Evolutionary conservation across 92 coral and sea anemone genomes (phyloP).

Genomic region (Parazoanthus atlanticus): DNA sequence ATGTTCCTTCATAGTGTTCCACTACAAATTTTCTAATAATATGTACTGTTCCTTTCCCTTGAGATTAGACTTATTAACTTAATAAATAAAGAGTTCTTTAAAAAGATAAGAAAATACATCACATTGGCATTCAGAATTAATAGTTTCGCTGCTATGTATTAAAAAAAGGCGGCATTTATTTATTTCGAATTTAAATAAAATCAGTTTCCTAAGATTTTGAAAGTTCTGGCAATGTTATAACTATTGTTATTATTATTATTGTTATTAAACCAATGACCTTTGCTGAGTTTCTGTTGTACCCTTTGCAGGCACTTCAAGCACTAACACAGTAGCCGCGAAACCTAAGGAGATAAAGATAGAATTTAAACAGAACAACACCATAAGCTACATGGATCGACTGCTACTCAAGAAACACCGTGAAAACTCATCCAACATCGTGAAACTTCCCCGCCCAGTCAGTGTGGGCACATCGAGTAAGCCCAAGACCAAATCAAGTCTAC

Average conservation of each 20-base stretch:
- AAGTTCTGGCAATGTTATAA: no score
- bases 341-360: slow-evolving; percentile 71
- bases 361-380: slow-evolving; percentile 74
- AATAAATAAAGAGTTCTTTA: no score
- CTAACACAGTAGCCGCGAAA: slow-evolving; percentile 58
- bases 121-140: no score
- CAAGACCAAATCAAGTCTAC: neutral
- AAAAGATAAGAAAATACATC: no score
- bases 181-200: no score
- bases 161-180: no score
- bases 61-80: no score
- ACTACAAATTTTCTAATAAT: no score
- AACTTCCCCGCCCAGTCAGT: neutral
- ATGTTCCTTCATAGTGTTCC: no score
- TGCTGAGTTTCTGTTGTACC: neutral
- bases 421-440: slow-evolving; percentile 13
- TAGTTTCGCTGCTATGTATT: no score
- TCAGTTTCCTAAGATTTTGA: no score
- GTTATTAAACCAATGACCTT: neutral
- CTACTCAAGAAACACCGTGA: slow-evolving; percentile 82
- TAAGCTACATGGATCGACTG: slow-evolving; percentile 88
- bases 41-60: no score
- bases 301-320: slow-evolving; percentile 66
- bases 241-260: neutral
- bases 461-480: neutral